Evolutionary conservation across 1,140 invertebrate genomes (phyloP), one percentile per base, ranked within the genome.

Genomic region (Penaeus japonicus): DNA sequence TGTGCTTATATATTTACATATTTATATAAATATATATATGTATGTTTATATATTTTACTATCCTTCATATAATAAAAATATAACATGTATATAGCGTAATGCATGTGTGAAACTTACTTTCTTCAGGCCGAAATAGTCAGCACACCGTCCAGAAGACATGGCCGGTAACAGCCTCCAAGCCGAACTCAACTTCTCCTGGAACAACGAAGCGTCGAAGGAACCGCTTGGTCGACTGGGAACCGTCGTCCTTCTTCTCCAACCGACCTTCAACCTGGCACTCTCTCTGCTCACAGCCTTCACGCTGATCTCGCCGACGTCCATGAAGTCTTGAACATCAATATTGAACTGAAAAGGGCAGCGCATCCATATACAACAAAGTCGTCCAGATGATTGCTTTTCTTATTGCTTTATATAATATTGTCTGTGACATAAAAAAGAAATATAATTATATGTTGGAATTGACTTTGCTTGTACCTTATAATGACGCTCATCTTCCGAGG

Each of bases 121-220:
- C 32, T 88, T 88, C 2, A 80, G 87, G 80, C 87, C 12, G 2
- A 96, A 96, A 70, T 70, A 12, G 79, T 88, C 3, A 88, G 55
- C 20, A 88, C 87, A 22, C 80, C 87, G 24, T 88, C n/a, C 87
- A 39, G 80, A 88, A 22, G 87, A 88, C 80, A 88, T 84, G 4
- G 84, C 87, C n/a, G 87, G 94, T 94, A 0, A 96, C 95, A 65
- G 93, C 92, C 3, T 95, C n/a, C 94, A 0, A 93, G 91, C 89
- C 95, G 93, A n/a, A n/a, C n/a, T n/a, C n/a, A 47, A 94, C 94
- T 81, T 94, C 94, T 62, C 94, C 92, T 1, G 95, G 95, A 39
- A 95, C 90, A n/a, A 93, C 92, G n/a, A 96, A 96, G 55, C 94
- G 94, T 53, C 96, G n/a, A 94, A n/a, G 95, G 94, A 92, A 97